Base-by-base conservation (phyloP, 2,113 vertebrate genomes). In the Uropsilus gracilis region DNA sequence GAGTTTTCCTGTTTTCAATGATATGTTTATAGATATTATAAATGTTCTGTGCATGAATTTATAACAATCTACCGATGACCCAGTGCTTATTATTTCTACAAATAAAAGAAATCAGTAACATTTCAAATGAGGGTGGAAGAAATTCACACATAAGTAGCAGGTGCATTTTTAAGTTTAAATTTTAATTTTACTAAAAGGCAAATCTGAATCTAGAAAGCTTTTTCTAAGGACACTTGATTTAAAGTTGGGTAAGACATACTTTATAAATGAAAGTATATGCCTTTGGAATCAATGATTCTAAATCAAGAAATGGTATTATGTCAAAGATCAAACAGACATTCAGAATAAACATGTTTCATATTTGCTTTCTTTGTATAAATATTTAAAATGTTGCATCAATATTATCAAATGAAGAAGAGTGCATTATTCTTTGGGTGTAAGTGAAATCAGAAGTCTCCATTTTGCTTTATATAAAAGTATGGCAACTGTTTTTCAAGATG, bases 251-350 rank as follows among this genome's bases (percentile, higher is more conserved):
- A 89, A 55, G 48, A 34, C 71, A 86, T 88, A 96, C 71, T 85
- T 94, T 95, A 92, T 87, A 97, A 97, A 66, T 95, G 95, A 96
- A 94, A 73, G 42, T 84, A 32, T 6, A 83, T 5, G 64, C 10
- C 61, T 91, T 97, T 95, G 89, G 85, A 97, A 97, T 95, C 96
- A 92, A 83, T 89, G 82, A 64, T 89, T 95, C 18, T 92, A 94
- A 97, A 94, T 96, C 93, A 91, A 94, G 86, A 86, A 84, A 86
- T 6, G 64, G 75, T 93, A 92, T 93, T 32, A 48, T 96, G 94
- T 95, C 93, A 96, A 17, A 92, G 81, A 91, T 93, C 81, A 94
- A 94, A 71, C 91, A 91, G 61, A 95, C 82, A 44, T 85, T 94
- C 32, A 37, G 8, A 94, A 64, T 68, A 87, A 97, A 2, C 1